These are phyloP conservation scores for Muscicapa comitata DNA, from an alignment of 2,797 vertebrate species.

Conservation along the genomic window DNA sequence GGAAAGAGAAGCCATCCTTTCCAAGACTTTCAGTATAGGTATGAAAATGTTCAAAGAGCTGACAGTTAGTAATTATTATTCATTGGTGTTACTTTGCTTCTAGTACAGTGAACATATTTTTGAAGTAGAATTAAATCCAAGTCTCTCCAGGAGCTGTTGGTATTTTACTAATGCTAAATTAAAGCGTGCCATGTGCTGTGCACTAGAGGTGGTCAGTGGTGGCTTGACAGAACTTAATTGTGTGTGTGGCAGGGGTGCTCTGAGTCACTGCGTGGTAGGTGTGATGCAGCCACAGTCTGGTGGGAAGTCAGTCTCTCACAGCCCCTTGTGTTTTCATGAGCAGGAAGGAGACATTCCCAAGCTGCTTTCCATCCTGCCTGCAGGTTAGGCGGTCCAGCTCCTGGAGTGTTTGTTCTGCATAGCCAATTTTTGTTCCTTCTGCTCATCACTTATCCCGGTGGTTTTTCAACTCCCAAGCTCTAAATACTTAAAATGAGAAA, in stretches of 20 bases:
- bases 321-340: neutral
- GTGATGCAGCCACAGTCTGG: neutral
- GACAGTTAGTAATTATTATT: conserved; percentile 11
- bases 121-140: conserved; percentile 5
- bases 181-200: neutral
- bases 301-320: neutral
- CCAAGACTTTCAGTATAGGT: neutral
- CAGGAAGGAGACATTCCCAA: neutral
- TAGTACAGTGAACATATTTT: conserved; percentile 7
- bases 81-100: neutral
- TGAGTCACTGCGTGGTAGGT: neutral
- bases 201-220: conserved; percentile 4
- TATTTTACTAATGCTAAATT: conserved; percentile 44
- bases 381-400: neutral
- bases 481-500: neutral
- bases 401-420: neutral
- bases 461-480: neutral
- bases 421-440: neutral
- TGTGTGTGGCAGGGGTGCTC: conserved; percentile 6
- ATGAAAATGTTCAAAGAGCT: conserved; percentile 5
- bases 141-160: neutral
- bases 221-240: conserved; percentile 24
- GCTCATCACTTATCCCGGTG: neutral
- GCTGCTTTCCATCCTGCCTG: neutral
- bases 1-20: neutral